Conservation (phyloP, 2,113 vertebrate genomes). For the Malurus elegans region DNA sequence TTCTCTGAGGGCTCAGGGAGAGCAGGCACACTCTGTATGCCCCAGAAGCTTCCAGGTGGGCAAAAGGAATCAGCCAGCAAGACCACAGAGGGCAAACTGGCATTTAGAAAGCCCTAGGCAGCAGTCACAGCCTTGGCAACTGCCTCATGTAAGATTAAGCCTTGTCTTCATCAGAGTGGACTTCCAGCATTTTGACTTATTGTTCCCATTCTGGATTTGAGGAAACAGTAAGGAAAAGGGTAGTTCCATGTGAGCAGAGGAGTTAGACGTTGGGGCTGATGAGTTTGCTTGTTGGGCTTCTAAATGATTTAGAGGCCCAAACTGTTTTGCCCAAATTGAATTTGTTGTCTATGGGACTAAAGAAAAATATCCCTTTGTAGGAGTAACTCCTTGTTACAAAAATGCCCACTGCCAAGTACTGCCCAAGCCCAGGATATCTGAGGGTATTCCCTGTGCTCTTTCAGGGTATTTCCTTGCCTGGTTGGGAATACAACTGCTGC, state of each 20-base stretch:
- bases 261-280: background rate
- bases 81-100: background rate
- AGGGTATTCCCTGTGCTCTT: background rate
- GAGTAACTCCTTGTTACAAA: background rate
- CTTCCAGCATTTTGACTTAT: background rate
- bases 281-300: background rate
- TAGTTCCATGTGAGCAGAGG: background rate
- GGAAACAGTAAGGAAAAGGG: background rate
- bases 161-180: background rate
- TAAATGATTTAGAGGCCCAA: background rate
- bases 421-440: background rate
- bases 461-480: background rate
- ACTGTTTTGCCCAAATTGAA: background rate
- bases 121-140: background rate
- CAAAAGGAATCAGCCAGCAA: background rate
- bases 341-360: background rate
- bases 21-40: rapidly evolving
- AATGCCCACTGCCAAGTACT: background rate
- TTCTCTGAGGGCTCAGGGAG: rapidly evolving
- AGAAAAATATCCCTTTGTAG: background rate
- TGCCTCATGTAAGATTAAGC: background rate
- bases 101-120: rapidly evolving
- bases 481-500: background rate
- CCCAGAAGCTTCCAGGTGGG: background rate
- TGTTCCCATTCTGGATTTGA: background rate